Evolutionary conservation across 2,888 invertebrate species (phyloP).

Genomic region (Tenodera sinensis): DNA sequence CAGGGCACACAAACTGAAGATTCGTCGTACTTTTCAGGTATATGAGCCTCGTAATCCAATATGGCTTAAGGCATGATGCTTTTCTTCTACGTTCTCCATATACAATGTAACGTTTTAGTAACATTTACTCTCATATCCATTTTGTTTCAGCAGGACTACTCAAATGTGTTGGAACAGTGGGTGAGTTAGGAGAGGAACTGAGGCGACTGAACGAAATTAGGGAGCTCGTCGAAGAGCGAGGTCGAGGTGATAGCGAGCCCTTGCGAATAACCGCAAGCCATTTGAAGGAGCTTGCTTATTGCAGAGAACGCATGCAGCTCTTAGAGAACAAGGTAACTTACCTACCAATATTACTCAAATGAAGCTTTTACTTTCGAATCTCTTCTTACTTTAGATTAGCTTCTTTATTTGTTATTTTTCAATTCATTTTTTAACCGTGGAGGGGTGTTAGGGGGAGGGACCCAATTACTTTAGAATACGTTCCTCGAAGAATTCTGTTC

Average conservation of each 20-base stretch:
- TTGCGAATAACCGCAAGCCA: constrained; percentile 33
- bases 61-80: too few species aligned
- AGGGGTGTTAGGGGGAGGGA: too few species aligned
- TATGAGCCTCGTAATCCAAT: background rate
- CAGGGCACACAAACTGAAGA: constrained; percentile 55
- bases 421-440: too few species aligned
- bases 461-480: too few species aligned
- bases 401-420: too few species aligned
- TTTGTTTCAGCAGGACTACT: background rate
- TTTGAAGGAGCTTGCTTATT: constrained; percentile 40
- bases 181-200: constrained; percentile 58
- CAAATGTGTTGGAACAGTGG: background rate
- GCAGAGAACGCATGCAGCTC: constrained; percentile 55
- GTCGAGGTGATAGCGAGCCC: constrained; percentile 54
- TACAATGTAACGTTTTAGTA: too few species aligned
- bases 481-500: too few species aligned
- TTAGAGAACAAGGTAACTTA: constrained; percentile 56
- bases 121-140: background rate
- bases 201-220: constrained; percentile 62
- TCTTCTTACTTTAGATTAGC: too few species aligned
- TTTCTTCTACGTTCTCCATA: background rate
- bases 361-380: too few species aligned
- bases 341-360: too few species aligned
- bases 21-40: background rate
- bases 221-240: constrained; percentile 58